Evolutionary conservation across 2,797 vertebrate species (phyloP), one percentile per base, ranked within the genome.

Genomic region (Pseudotriccus pelzelni): DNA sequence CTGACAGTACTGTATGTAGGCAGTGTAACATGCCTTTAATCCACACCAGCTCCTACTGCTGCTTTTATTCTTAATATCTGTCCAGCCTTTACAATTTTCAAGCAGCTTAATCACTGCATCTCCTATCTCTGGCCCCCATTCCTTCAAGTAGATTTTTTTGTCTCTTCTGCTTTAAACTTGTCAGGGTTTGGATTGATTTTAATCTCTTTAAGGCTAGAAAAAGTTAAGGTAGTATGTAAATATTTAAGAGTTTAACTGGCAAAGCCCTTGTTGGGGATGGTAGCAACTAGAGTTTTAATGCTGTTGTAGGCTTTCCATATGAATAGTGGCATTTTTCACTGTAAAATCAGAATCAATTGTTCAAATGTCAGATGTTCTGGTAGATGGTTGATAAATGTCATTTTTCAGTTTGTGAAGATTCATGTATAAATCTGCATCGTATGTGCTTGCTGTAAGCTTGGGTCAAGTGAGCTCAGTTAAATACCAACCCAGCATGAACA

Each of bases 301-400:
- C 63, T 53, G 3, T 39, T 84, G 44, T 27, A 67, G 21, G 23
- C 92, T 91, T 93, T 93, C 55, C 25, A 4, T 80, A 47, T 50
- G 75, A 27, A 83, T 83, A 72, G 49, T 80, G 78, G 49, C 68
- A 79, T 93, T 96, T 96, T 90, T 79, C 41, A 27, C 50, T 77
- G 37, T 87, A 89, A 85, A 83, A 66, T 79, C 84, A 81, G 66
- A 94, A 89, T 80, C 78, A 55, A 46, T 92, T 94, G 84, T 91
- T 94, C 68, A 90, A 89, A 90, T 94, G 84, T 91, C 92, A 96
- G 0, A 66, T 81, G 36, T 67, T 93, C 18, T 37, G 64, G 85
- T 56, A 49, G 72, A 87, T 87, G 79, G 89, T 64, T 87, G 82
- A 93, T 97, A 89, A 93, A 93, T 93, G 89, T 90, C 46, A 87